Evolutionary conservation across 2,113 vertebrate genomes (phyloP), one percentile per base, ranked within the genome.

Genomic region (Serinus canaria): DNA sequence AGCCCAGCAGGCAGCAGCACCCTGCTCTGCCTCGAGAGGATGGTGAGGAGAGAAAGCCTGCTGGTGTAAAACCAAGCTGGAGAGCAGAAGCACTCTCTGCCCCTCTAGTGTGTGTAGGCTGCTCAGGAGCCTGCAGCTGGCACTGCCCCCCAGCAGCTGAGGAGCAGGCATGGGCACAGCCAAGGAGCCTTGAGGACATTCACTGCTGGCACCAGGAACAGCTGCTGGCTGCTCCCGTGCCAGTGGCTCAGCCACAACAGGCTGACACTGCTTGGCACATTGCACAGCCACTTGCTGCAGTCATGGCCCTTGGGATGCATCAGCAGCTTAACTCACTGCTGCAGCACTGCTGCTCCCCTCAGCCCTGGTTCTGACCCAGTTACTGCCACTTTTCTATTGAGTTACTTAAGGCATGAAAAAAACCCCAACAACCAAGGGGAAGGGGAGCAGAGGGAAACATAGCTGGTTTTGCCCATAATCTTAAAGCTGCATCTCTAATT

Each of bases 171-270:
- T 0, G 0, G 50, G 55, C 74, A 84, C 60, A 70, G 23, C 37
- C 41, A 35, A 0, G 1, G 8, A 87, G 60, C 60, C 74, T 55
- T n/a, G 4, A 19, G 74, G 52, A 43, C 30, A 53, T 11, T 63
- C 50, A 30, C 25, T n/a, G 13, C 60, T 15, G 83, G 77, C 80
- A 66, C 22, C 25, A n/a, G 59, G 46, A 89, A 8, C 73, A 58
- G 1, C 24, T 2, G 3, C 72, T 28, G 0, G 28, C 56, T 81
- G 52, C 28, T 28, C 0, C 0, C 1, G 16, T n/a, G 55, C 87
- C 90, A 49, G 59, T 0, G 43, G 24, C 60, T 10, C 50, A 77
- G 46, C 30, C 88, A 93, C 74, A 62, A 12, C 50, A 23, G 41
- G 27, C 41, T 8, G 22, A 31, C 17, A 4, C 46, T 12, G 6